Evolutionary conservation across 2,797 vertebrate species (phyloP).

Genomic region (Enteromius afrohamiltoni): DNA sequence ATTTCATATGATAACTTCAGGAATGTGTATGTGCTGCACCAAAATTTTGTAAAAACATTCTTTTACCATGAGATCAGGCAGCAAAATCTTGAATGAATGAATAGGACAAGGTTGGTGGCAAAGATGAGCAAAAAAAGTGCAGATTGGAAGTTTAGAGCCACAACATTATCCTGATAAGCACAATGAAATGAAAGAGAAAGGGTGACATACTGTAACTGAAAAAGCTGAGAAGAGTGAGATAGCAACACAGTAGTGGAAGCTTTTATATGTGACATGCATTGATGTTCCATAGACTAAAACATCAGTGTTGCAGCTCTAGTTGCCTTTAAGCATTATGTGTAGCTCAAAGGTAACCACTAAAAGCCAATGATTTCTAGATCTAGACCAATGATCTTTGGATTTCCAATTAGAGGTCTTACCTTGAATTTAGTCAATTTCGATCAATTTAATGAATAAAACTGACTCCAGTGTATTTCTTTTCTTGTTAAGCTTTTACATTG

Average conservation of each 20-base stretch:
- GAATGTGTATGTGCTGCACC: neutral
- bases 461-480: neutral
- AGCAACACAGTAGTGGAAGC: neutral
- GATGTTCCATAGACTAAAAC: neutral
- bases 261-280: neutral
- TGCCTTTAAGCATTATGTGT: neutral
- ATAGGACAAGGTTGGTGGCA: neutral
- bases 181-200: neutral
- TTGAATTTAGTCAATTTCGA: neutral
- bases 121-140: neutral
- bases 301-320: neutral
- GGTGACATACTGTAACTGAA: neutral
- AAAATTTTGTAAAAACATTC: neutral
- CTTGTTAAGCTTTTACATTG: neutral
- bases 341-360: neutral
- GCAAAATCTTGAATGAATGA: neutral
- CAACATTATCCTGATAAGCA: neutral
- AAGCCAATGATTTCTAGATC: neutral
- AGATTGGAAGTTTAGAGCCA: neutral
- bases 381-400: neutral
- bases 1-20: neutral
- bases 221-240: neutral
- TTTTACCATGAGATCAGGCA: neutral
- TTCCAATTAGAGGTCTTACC: neutral
- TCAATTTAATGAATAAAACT: neutral